Evolutionary conservation across 2,888 invertebrate species (phyloP).

Genomic region (Nymphalis urticae): DNA sequence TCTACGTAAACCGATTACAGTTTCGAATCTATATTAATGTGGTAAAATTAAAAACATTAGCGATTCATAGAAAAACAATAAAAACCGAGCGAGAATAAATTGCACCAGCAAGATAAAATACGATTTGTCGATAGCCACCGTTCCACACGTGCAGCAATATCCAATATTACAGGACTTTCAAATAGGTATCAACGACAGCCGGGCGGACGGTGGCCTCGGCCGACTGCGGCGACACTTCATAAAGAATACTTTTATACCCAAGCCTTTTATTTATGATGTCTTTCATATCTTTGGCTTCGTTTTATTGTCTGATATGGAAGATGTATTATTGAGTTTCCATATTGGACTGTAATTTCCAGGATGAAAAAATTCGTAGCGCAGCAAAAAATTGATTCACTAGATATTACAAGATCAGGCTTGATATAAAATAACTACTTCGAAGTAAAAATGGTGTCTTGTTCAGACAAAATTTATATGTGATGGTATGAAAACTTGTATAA

Average conservation of each 20-base stretch:
- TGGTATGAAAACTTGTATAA: too few species aligned
- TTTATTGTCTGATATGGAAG: constrained; percentile 64
- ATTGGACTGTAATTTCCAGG: constrained; percentile 32
- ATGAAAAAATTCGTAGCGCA: constrained; percentile 16
- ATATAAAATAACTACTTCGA: too few species aligned
- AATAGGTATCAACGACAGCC: constrained; percentile 75
- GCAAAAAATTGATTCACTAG: neutral
- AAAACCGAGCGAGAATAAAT: neutral
- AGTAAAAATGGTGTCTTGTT: too few species aligned
- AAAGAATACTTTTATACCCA: constrained; percentile 79
- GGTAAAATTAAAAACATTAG: too few species aligned
- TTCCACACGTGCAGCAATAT: constrained; percentile 49
- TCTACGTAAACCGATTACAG: too few species aligned
- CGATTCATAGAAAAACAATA: neutral
- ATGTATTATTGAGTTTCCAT: constrained; percentile 60
- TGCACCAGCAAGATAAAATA: constrained; percentile 16
- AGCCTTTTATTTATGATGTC: constrained; percentile 78
- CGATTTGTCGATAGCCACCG: constrained; percentile 52
- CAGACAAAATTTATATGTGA: too few species aligned
- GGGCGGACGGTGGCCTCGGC: constrained; percentile 56
- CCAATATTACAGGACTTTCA: constrained; percentile 77
- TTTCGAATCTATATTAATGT: too few species aligned
- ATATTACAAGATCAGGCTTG: constrained; percentile 8
- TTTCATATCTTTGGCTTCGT: constrained; percentile 70
- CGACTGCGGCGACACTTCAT: constrained; percentile 76